Evolutionary conservation across 92 coral and sea anemone species (phyloP).

Genomic region (Nematostella vectensis): DNA sequence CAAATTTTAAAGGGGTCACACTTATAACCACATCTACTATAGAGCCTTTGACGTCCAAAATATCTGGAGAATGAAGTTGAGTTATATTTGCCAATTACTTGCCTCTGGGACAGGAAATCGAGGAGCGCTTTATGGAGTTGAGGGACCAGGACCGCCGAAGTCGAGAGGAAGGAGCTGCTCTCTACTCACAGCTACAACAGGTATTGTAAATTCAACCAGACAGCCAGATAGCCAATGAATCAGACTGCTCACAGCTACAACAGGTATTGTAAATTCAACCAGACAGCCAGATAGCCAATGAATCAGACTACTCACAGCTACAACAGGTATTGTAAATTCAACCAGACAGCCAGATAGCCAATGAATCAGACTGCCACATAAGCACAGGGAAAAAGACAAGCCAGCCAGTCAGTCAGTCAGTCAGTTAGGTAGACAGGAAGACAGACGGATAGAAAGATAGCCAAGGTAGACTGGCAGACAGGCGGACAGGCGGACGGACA

Average conservation of each 20-base stretch:
- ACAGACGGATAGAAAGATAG: background rate
- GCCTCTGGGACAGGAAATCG: slow-evolving; percentile 72
- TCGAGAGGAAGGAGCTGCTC: slow-evolving; percentile 76
- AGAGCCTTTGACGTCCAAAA: too few relatives aligned
- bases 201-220: slow-evolving; percentile 28
- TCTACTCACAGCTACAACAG: slow-evolving; percentile 83
- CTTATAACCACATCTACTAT: too few relatives aligned
- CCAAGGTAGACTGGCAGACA: background rate
- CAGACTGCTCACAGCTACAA: slow-evolving; percentile 64
- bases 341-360: background rate
- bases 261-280: slow-evolving; percentile 42
- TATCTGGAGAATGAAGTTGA: too few relatives aligned
- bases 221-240: background rate
- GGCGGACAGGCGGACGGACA: too few relatives aligned
- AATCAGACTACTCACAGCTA: slow-evolving; percentile 51
- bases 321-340: slow-evolving; percentile 55
- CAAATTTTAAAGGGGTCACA: too few relatives aligned
- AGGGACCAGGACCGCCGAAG: slow-evolving; percentile 72
- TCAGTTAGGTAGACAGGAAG: background rate
- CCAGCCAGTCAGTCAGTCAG: background rate
- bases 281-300: background rate
- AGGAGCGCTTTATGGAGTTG: slow-evolving; percentile 65
- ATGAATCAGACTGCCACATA: slow-evolving; percentile 36
- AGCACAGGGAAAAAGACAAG: slow-evolving; percentile 57
- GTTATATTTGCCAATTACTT: too few relatives aligned